Percentiles rank a stretch among this genome's conserved stretches.
phyloP scores from a whole-genome alignment of 1,140 invertebrate genomes.

The Pogonomyrmex barbatus region DNA sequence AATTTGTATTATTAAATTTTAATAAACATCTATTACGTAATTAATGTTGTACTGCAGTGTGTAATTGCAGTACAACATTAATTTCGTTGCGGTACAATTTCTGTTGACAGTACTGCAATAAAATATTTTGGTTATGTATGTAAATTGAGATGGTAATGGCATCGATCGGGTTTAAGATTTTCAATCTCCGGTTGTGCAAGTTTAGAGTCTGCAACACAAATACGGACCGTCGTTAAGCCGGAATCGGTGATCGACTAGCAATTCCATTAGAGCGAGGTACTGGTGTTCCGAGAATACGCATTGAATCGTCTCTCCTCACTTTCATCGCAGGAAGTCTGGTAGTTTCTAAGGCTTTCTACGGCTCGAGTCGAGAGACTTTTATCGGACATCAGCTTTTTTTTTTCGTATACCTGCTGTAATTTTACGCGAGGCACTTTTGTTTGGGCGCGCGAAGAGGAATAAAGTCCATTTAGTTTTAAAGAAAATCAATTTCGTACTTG shows the following conservation, averaged over 20 bases:
- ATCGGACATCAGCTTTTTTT: constrained; percentile 63
- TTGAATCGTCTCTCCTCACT: constrained; percentile 62
- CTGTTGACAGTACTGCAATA: neutral
- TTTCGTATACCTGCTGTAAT: constrained; percentile 5
- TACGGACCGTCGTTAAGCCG: constrained; percentile 60
- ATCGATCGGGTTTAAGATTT: constrained; percentile 30
- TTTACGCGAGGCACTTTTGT: constrained; percentile 64
- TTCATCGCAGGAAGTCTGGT: constrained; percentile 35
- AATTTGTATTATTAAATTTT: neutral
- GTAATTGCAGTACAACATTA: neutral
- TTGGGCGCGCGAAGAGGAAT: neutral
- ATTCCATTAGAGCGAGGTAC: constrained; percentile 70
- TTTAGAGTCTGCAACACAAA: constrained; percentile 59
- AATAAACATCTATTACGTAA: neutral
- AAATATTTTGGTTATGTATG: neutral
- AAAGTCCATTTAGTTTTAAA: constrained; percentile 24
- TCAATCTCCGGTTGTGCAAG: constrained; percentile 53
- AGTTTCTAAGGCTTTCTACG: constrained; percentile 39
- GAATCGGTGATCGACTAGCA: constrained; percentile 74
- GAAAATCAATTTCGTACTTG: neutral
- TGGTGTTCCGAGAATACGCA: constrained; percentile 58
- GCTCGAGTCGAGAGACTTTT: constrained; percentile 13
- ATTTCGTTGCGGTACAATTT: neutral
- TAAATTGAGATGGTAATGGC: neutral
- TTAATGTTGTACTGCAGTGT: neutral